Base-by-base conservation (phyloP, 2,113 vertebrate genomes). In the Edolisoma coerulescens region DNA sequence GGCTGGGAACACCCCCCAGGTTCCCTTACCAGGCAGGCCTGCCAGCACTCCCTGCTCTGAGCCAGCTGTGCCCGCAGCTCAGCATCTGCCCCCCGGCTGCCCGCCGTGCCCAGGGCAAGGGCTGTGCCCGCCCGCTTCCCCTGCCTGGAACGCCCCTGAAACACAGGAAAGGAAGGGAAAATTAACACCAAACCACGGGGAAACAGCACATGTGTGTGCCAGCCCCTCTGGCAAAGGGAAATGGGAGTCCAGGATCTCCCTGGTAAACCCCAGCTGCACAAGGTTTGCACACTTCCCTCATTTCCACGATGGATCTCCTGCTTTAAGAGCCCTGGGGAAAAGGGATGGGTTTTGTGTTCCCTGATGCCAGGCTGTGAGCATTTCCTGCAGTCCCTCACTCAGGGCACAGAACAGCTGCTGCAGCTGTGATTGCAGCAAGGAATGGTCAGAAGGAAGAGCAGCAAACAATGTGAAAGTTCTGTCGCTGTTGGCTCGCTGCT, bases 11-110 rank as follows among this genome's bases (percentile, higher is more conserved):
- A 3, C 7, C 1, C 9, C 20, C 61, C 28, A 1, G 54, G 33
- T 6, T 13, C 37, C 61, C 71, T 97, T 95, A 99, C 99, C 98
- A 99, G 74, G 68, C 98, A 98, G 8, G 97, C 97, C 16, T 97
- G 95, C 98, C 98, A 98, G 87, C 98, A 98, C 16, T 98, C 97
- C 17, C 94, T 71, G 57, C 97, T 93, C 76, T 47, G 63, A 2
- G 98, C 94, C 96, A 99, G 93, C 65, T 96, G 97, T 80, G 68
- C 88, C 32, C 97, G 81, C 64, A 98, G 74, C 70, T 63, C 67
- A 1, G 77, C 80, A 17, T 99, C 98, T 32, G 90, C 84, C 49
- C 97, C 98, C 50, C 99, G 95, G 44, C 81, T 95, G 22, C 98
- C 98, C 71, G 99, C 33, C 82, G 96, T 9, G 11, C 93, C 97